Evolutionary conservation across 2,888 invertebrate species (phyloP), one percentile per base, ranked within the genome.

Genomic region (Tubiluchus corallicola): DNA sequence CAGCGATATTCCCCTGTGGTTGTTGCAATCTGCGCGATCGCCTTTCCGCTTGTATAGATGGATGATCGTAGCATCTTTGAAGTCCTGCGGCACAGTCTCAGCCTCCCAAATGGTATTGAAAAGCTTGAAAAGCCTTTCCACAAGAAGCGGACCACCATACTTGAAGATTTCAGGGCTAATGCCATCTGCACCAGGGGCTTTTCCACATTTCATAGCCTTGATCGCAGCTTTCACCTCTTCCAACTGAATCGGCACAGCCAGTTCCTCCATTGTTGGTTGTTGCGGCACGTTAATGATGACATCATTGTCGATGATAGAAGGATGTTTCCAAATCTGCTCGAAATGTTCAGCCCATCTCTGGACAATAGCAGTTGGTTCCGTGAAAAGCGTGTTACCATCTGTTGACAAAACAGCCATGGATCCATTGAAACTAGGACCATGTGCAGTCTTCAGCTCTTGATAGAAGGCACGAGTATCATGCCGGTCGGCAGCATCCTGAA

Each of bases 21-120:
- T 51, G 38, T 44, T 42, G 43, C n/a, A 42, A n/a, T 4, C 16
- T 21, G 37, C 17, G 39, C 5, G 20, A 38, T 45, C 37, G 15
- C 41, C 41, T 21, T 38, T 46, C 18, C 37, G 15, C 19, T 45
- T 48, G 45, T 44, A 47, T 13, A 42, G 5, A 17, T 47, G 38
- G 9, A 50, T 29, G n/a, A 48, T 44, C 17, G 42, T 41, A n/a
- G 49, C 50, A 40, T 51, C 49, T 38, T 49, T 52, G 21, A 46
- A 42, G 2, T 52, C 44, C 44, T 52, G 48, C 13, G 48, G 49
- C 9, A 47, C 17, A n/a, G 4, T 17, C n/a, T 21, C 47, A 17
- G 20, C 41, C 21, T 17, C 40, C 38, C 43, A 46, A 15, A 40
- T 29, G 21, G n/a, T 13, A 13, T 20, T 13, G 2, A 46, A 17